phyloP scores from a whole-genome alignment of 1,140 invertebrate species.

The Conus betulinus region DNA sequence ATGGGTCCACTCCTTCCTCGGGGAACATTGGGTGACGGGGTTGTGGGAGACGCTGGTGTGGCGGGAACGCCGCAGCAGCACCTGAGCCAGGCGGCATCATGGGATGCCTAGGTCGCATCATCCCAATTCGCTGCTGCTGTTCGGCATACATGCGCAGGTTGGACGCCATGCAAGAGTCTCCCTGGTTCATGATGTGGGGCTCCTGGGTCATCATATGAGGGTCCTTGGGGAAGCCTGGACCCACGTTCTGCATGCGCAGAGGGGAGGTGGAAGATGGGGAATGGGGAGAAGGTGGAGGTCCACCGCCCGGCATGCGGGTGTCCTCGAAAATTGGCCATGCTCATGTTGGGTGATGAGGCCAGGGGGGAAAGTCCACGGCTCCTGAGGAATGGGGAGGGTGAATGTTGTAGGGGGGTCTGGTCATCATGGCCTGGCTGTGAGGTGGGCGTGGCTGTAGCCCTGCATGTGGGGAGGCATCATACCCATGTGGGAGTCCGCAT shows the following conservation, averaged over 20 bases:
- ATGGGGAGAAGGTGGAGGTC: constrained; percentile 35
- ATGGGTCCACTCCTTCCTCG: constrained; percentile 28
- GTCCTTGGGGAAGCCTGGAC: constrained; percentile 28
- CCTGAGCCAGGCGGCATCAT: constrained; percentile 12
- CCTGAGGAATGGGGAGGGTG: constrained; percentile 23
- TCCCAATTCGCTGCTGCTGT: constrained; percentile 30
- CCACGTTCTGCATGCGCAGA: constrained; percentile 17
- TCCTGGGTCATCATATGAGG: constrained; percentile 35
- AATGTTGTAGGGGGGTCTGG: constrained; percentile 25
- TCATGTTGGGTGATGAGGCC: constrained; percentile 38
- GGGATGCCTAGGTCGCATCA: constrained; percentile 14
- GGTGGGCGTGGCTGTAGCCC: constrained; percentile 32
- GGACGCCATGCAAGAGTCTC: constrained; percentile 33
- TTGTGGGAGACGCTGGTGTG: constrained; percentile 26
- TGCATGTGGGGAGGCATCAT: constrained; percentile 31
- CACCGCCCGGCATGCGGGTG: constrained; percentile 40
- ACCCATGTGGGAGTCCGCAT: background rate
- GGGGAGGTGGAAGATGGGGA: constrained; percentile 35
- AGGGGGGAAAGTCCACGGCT: constrained; percentile 26
- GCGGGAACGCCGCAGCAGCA: background rate
- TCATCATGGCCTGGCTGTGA: constrained; percentile 44
- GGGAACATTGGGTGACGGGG: constrained; percentile 40
- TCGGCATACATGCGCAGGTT: constrained; percentile 38
- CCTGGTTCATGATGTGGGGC: background rate
- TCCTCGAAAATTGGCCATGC: constrained; percentile 36